Evolutionary conservation across 2,113 vertebrate species (phyloP).

Genomic region (Bucco capensis): DNA sequence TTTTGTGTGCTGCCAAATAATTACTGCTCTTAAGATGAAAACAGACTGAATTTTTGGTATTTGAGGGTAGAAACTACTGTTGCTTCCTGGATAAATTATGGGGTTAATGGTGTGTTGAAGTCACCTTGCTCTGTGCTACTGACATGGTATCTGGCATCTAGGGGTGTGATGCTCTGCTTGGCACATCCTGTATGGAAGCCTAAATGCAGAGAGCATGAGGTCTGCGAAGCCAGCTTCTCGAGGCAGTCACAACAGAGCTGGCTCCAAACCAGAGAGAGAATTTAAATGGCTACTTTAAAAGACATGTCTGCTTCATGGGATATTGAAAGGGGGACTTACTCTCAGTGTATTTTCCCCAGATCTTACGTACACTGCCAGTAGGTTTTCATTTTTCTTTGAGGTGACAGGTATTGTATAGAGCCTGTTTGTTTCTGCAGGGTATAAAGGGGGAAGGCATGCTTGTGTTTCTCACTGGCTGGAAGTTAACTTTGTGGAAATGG

Average conservation of each 20-base stretch:
- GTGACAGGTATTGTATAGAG: background rate
- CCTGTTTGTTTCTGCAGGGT: background rate
- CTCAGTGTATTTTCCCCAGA: background rate
- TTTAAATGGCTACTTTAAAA: background rate
- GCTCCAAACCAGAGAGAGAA: background rate
- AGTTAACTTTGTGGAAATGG: background rate
- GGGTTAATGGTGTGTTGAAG: background rate
- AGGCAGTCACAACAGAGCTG: background rate
- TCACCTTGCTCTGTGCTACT: background rate
- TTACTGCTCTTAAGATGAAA: background rate
- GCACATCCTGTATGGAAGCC: background rate
- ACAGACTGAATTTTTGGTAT: background rate
- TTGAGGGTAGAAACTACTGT: background rate
- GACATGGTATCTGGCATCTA: fast-evolving
- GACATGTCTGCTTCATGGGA: background rate
- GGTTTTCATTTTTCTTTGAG: background rate
- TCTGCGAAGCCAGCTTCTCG: background rate
- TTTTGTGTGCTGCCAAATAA: background rate
- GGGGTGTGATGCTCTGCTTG: background rate
- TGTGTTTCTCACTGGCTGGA: background rate
- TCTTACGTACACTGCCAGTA: background rate
- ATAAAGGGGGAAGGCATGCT: background rate
- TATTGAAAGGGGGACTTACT: background rate
- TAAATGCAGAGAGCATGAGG: background rate
- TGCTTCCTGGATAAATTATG: background rate